phyloP scores from a whole-genome alignment of 30 jellyfish, hydroid and myxozoan species.

The Nemopilema nomurai region DNA sequence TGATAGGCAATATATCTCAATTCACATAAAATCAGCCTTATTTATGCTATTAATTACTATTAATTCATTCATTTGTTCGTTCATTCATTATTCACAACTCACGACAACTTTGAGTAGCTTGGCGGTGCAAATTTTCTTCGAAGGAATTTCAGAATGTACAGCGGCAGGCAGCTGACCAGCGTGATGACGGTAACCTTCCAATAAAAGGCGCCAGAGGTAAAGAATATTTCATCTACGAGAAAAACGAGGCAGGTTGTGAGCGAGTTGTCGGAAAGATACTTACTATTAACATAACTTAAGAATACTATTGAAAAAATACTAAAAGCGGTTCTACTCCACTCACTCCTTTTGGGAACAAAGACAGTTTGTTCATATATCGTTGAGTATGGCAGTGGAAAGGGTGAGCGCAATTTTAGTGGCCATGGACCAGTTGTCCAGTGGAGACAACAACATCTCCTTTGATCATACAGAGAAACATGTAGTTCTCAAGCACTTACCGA shows the following conservation, averaged over 20 bases:
- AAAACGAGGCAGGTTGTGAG: background rate
- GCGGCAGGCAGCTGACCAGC: slow-evolving; percentile 92
- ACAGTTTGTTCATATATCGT: too few relatives aligned
- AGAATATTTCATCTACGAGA: slow-evolving; percentile 67
- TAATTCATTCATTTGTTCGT: background rate
- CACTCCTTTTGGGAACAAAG: too few relatives aligned
- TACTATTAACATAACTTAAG: too few relatives aligned
- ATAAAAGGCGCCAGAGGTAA: slow-evolving; percentile 87
- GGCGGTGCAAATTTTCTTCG: slow-evolving; percentile 95
- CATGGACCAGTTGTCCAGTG: too few relatives aligned
- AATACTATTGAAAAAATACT: too few relatives aligned
- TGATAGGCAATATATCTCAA: background rate
- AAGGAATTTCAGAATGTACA: slow-evolving; percentile 83
- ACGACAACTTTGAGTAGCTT: slow-evolving; percentile 81
- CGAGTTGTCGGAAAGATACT: too few relatives aligned
- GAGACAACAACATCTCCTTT: background rate
- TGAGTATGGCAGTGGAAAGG: too few relatives aligned
- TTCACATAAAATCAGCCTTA: background rate
- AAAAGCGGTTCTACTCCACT: too few relatives aligned
- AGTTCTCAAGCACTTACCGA: slow-evolving; percentile 76
- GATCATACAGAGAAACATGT: too few relatives aligned
- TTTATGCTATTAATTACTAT: too few relatives aligned
- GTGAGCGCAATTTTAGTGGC: too few relatives aligned
- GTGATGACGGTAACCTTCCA: slow-evolving; percentile 95
- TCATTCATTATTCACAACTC: background rate